These are phyloP conservation scores for Pipistrellus pipistrellus DNA, from an alignment of 2,797 vertebrate genomes.

Conservation along the genomic window DNA sequence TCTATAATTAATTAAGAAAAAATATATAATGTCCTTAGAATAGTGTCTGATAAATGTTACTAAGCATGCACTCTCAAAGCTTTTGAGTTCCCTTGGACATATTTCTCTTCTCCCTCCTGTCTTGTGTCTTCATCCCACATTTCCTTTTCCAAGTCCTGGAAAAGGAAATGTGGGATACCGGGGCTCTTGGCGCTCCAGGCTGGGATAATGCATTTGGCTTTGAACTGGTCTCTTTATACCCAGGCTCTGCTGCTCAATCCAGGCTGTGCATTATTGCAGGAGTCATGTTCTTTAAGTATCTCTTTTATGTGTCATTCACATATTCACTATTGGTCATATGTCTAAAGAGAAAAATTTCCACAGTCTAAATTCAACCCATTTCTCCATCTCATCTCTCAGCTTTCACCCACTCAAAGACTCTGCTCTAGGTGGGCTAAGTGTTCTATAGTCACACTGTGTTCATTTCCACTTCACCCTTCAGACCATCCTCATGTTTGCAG, in stretches of 20 bases:
- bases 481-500: not conserved
- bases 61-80: not conserved
- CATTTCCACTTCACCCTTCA: not conserved
- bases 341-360: not conserved
- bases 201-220: not conserved
- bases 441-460: not conserved
- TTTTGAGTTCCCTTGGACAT: not conserved
- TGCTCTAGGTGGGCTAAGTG: not conserved
- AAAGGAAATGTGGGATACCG: no score
- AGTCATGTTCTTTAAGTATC: not conserved
- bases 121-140: not conserved
- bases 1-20: not conserved
- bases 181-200: not conserved
- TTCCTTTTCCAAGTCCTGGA: not conserved
- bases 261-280: not conserved
- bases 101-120: not conserved
- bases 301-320: not conserved
- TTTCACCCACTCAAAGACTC: not conserved
- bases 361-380: not conserved
- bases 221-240: not conserved
- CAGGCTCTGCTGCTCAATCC: not conserved
- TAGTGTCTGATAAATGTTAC: not conserved
- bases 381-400: not conserved
- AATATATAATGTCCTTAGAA: not conserved
- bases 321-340: not conserved